These are phyloP conservation scores for Neosilurus mollespiculum DNA, from an alignment of 2,797 vertebrate species.

Conservation along the genomic window DNA sequence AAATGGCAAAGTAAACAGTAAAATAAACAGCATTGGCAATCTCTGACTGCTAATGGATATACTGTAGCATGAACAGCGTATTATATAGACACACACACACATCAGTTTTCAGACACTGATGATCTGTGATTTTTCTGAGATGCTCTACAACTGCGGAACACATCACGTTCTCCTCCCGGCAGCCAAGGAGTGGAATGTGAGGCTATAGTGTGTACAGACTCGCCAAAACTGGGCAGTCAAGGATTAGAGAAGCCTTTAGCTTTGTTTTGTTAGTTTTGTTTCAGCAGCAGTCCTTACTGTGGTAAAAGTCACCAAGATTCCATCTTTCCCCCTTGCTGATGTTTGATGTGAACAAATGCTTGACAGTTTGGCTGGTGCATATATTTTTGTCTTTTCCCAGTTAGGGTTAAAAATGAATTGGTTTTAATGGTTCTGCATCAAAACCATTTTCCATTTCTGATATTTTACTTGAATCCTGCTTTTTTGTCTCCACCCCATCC, in stretches of 20 bases:
- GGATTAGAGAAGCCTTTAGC: no score
- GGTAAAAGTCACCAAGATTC: neutral
- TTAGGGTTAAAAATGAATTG: neutral
- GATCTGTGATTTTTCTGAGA: no score
- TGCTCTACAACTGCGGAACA: neutral
- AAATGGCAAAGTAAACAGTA: no score
- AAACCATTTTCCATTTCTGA: neutral
- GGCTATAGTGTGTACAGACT: no score
- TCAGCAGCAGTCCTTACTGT: neutral
- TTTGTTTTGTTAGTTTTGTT: neutral
- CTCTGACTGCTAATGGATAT: no score
- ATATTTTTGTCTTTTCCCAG: no score
- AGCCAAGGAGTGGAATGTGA: neutral
- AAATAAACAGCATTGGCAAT: no score
- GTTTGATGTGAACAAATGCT: neutral
- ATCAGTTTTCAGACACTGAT: no score
- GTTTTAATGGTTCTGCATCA: neutral
- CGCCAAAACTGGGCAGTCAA: no score
- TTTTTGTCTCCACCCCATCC: neutral
- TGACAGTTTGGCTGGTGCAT: neutral
- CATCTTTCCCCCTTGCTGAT: neutral
- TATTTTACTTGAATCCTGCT: neutral
- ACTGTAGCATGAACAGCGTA: no score
- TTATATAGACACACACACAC: no score
- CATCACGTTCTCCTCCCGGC: neutral